Base-by-base conservation (phyloP, 1,140 invertebrate genomes). In the Diploscapter pachys region DNA sequence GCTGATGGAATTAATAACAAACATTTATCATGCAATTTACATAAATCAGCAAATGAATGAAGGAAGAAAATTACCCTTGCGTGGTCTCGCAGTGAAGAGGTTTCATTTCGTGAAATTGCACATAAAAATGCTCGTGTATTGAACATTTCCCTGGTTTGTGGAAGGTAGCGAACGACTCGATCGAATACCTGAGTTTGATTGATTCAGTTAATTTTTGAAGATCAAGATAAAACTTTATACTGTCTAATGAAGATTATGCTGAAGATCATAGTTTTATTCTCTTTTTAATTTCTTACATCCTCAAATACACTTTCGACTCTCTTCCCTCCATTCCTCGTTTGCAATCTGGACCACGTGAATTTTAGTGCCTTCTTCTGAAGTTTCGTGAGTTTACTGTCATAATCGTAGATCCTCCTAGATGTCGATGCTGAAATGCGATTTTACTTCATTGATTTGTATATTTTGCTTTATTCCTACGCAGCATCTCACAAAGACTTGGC, bases 301-400 rank as follows among this genome's bases (percentile, higher is more conserved):
- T 85, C 83, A 70, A 85, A 85, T 50, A 85, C 83, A 63, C 78
- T 82, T 61, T 85, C 83, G n/a, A 85, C 82, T 65, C 83, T 57
- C 73, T 85, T 85, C 8, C 83, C 83, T 6, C 83, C 83, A 71
- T 85, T 85, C 51, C 84, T 61, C 8, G 83, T 85, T 50, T 83
- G 81, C 13, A 85, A 68, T n/a, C 83, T 79, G 59, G 85, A 84
- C 83, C 83, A 85, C 3, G 83, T 85, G 71, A 85, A 85, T 13
- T 84, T 70, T 8, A 85, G 78, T 2, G 83, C 81, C 53, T 80
- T 56, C 63, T 85, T 84, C 67, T 85, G 83, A 49, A 85, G 75
- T 73, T 85, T 85, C 31, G 70, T 79, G 55, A 85, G 71, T 9
- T 84, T 83, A 6, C 79, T 68, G 31, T 85, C 83, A 59, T 85